Evolutionary conservation across 2,888 invertebrate species (phyloP).

Genomic region (Drosophila imparisetae): DNA sequence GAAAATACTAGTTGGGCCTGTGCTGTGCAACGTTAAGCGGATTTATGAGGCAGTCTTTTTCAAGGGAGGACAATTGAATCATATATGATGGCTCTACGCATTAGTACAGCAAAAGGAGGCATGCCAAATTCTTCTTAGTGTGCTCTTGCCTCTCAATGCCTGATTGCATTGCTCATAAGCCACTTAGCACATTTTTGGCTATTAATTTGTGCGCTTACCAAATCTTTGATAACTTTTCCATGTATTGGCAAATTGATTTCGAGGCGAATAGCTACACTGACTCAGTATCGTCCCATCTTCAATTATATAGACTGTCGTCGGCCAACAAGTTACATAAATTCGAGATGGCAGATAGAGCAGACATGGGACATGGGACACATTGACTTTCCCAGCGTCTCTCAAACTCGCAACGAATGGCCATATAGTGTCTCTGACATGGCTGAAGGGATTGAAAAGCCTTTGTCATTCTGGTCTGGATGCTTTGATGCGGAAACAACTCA

Average conservation of each 20-base stretch:
- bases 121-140: accelerated
- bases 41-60: constrained; percentile 16
- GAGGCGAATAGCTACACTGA: background rate
- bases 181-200: background rate
- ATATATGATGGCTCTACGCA: background rate
- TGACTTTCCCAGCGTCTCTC: background rate
- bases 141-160: background rate
- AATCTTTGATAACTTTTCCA: background rate
- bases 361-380: background rate
- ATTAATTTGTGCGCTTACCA: background rate
- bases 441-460: constrained; percentile 10
- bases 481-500: background rate
- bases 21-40: constrained; percentile 32
- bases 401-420: background rate
- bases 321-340: background rate
- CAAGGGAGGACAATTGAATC: background rate
- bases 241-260: background rate
- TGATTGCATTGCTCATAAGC: background rate
- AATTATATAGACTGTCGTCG: background rate
- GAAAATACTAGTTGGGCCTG: too few species aligned
- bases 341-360: background rate
- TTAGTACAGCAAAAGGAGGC: background rate
- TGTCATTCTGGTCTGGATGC: constrained; percentile 13
- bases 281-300: background rate
- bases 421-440: background rate